Evolutionary conservation across 2,888 invertebrate species (phyloP).

Genomic region (Galeopsomyia nigrocyanea): DNA sequence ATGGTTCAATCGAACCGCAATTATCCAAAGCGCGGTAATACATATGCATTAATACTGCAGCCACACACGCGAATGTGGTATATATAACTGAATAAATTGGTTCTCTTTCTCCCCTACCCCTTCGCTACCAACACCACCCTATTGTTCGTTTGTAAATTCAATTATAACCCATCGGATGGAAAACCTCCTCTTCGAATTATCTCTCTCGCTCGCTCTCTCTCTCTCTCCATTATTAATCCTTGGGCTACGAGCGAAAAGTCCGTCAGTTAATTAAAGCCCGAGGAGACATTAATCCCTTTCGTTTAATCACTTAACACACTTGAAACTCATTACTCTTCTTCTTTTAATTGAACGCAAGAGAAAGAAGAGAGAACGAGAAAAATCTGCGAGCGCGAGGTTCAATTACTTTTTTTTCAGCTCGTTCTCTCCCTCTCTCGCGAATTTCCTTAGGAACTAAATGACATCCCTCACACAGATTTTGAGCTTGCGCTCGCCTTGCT

Average conservation of each 20-base stretch:
- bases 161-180: too few relatives aligned
- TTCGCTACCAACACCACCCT: too few relatives aligned
- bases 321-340: too few relatives aligned
- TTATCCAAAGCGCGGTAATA: slow-evolving; percentile 5
- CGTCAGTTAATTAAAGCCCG: too few relatives aligned
- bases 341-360: background rate
- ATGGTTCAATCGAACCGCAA: slow-evolving; percentile 2
- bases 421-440: slow-evolving; percentile 18
- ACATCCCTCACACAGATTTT: slow-evolving; percentile 40
- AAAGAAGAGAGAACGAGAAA: background rate
- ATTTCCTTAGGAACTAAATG: slow-evolving; percentile 40
- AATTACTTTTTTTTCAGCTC: background rate
- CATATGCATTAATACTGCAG: slow-evolving; percentile 1
- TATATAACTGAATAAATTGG: background rate
- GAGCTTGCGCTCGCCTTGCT: too few relatives aligned
- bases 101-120: background rate
- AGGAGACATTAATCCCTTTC: too few relatives aligned
- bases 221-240: too few relatives aligned
- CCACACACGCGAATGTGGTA: too few relatives aligned
- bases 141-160: slow-evolving; percentile 9
- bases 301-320: too few relatives aligned
- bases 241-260: too few relatives aligned
- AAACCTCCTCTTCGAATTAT: too few relatives aligned
- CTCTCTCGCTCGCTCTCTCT: too few relatives aligned
- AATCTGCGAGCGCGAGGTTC: background rate